phyloP scores from a whole-genome alignment of 2,888 invertebrate genomes.

The Eledone cirrhosa region DNA sequence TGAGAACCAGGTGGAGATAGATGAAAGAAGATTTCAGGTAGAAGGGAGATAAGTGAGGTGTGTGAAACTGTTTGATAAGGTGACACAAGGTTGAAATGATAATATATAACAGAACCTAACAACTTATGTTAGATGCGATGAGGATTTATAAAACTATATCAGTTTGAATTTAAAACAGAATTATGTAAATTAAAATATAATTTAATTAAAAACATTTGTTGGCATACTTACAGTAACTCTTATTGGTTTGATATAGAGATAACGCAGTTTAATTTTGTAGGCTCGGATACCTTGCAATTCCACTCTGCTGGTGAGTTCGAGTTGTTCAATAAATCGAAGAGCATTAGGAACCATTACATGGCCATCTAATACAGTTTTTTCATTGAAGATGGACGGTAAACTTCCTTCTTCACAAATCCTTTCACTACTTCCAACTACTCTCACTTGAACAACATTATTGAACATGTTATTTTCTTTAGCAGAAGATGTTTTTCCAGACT shows the following conservation, averaged over 20 bases:
- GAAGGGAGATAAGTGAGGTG: too few species aligned
- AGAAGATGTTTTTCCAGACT: conserved; percentile 35
- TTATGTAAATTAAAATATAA: too few species aligned
- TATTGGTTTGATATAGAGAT: conserved; percentile 46
- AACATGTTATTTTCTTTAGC: conserved; percentile 51
- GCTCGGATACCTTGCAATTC: conserved; percentile 50
- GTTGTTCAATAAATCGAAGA: conserved; percentile 50
- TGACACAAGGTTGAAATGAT: too few species aligned
- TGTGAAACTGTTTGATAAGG: too few species aligned
- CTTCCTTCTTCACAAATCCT: conserved; percentile 39
- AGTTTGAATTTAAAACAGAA: too few species aligned
- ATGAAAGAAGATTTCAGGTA: too few species aligned
- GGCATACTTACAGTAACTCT: conserved; percentile 45
- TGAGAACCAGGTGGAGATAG: too few species aligned
- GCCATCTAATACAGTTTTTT: conserved; percentile 45
- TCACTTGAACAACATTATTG: conserved; percentile 51
- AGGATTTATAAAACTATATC: too few species aligned
- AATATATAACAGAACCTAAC: too few species aligned
- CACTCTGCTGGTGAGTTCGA: conserved; percentile 51
- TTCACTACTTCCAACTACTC: conserved; percentile 48
- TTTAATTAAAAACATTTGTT: too few species aligned
- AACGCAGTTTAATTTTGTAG: conserved; percentile 32
- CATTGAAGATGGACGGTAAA: conserved; percentile 41
- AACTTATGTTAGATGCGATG: too few species aligned
- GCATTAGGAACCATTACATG: conserved; percentile 56